Percentiles rank a stretch among this genome's conserved stretches.
These are phyloP conservation scores for Egretta garzetta DNA, from an alignment of 2,113 vertebrate genomes.

Conservation along the genomic window DNA sequence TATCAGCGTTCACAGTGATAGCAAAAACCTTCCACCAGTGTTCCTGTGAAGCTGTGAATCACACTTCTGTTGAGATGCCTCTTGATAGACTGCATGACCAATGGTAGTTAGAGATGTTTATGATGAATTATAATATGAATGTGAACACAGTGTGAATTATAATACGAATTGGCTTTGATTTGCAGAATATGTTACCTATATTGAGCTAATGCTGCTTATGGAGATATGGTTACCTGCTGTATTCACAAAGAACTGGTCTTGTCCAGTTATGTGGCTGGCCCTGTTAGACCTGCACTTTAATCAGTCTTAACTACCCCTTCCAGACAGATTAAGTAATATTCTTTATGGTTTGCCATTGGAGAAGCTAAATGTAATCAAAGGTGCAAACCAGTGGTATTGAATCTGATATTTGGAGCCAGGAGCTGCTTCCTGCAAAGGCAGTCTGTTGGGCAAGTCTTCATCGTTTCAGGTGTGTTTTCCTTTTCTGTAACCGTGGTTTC, in stretches of 20 bases:
- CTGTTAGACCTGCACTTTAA: not conserved
- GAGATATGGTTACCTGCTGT: not conserved
- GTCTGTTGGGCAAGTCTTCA: not conserved
- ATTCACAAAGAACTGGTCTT: not conserved
- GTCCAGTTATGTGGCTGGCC: not conserved
- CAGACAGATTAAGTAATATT: not conserved
- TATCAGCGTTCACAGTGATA: not conserved
- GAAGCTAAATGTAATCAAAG: not conserved
- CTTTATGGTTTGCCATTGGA: not conserved
- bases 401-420: not conserved
- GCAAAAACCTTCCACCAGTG: not conserved
- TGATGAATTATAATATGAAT: not conserved
- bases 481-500: not conserved
- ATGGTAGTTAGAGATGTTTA: not conserved
- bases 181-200: not conserved
- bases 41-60: slow-evolving; percentile 18
- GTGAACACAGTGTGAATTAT: not conserved
- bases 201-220: not conserved
- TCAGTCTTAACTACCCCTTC: not conserved
- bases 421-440: not conserved
- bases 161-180: not conserved
- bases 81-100: not conserved
- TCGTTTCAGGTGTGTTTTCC: not conserved
- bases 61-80: not conserved
- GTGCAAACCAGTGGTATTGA: not conserved